Percentiles rank a stretch among this genome's conserved stretches.
These are phyloP conservation scores for Chamaea fasciata DNA, from an alignment of 2,113 vertebrate species.

Conservation along the genomic window DNA sequence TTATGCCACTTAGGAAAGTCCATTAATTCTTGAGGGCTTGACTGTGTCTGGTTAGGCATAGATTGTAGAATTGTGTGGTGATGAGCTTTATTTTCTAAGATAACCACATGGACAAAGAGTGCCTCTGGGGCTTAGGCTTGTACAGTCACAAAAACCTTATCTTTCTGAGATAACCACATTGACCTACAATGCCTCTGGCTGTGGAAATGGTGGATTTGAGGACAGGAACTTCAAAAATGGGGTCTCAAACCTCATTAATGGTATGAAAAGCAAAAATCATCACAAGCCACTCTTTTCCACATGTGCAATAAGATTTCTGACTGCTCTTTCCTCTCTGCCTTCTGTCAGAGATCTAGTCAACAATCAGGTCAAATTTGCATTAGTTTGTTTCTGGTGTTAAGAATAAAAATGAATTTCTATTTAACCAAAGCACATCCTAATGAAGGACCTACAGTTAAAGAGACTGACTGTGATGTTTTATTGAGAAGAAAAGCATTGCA, in stretches of 20 bases:
- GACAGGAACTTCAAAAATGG: background rate
- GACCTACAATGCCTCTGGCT: background rate
- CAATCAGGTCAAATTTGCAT: background rate
- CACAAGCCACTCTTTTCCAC: background rate
- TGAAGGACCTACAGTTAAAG: background rate
- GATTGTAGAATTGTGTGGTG: background rate
- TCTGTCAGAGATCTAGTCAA: background rate
- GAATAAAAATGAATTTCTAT: background rate
- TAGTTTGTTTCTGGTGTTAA: background rate
- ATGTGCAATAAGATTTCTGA: background rate
- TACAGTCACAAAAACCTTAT: background rate
- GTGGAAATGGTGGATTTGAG: background rate
- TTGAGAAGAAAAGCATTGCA: background rate
- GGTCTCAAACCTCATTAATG: background rate
- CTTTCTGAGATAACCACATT: conserved; percentile 28
- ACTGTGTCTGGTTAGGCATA: conserved; percentile 1
- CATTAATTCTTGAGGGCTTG: conserved; percentile 13
- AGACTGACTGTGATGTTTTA: background rate
- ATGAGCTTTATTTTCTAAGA: conserved; percentile 22
- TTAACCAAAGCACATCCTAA: background rate
- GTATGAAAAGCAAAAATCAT: background rate
- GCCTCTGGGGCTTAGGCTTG: conserved; percentile 1
- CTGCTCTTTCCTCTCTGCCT: background rate
- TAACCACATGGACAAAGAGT: conserved; percentile 6
- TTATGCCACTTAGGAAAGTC: background rate